Evolutionary conservation across 2,113 vertebrate genomes (phyloP).

Genomic region (Pongo pygmaeus): DNA sequence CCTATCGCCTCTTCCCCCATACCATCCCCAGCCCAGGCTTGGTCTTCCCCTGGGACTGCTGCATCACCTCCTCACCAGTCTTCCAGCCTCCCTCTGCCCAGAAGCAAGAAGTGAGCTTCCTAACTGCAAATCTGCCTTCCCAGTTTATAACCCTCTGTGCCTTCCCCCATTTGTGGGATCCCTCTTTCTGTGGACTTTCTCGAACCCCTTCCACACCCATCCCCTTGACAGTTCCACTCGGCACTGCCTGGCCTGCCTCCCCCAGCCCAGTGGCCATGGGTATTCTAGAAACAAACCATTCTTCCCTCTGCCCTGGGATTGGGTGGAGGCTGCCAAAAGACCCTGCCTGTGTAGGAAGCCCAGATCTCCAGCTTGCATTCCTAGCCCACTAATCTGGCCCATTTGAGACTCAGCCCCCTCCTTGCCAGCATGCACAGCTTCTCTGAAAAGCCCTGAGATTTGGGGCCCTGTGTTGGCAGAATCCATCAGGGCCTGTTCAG

Average conservation of each 20-base stretch:
- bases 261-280: neutral
- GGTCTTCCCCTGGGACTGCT: neutral
- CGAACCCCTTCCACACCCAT: neutral
- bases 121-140: neutral
- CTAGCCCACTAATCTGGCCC: neutral
- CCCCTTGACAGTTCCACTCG: neutral
- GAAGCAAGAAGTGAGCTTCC: neutral
- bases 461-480: neutral
- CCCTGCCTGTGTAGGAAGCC: neutral
- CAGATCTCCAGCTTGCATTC: neutral
- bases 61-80: neutral
- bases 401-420: neutral
- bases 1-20: neutral
- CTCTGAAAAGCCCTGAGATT: neutral
- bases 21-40: neutral
- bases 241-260: neutral
- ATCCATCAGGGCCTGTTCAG: neutral
- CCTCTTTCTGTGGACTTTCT: neutral
- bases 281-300: neutral
- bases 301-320: neutral
- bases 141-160: neutral
- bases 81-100: neutral
- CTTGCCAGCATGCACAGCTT: neutral
- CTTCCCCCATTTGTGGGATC: neutral
- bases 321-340: neutral